Evolutionary conservation across 2,113 vertebrate species (phyloP), one percentile per base, ranked within the genome.

Genomic region (Pelobates fuscus): DNA sequence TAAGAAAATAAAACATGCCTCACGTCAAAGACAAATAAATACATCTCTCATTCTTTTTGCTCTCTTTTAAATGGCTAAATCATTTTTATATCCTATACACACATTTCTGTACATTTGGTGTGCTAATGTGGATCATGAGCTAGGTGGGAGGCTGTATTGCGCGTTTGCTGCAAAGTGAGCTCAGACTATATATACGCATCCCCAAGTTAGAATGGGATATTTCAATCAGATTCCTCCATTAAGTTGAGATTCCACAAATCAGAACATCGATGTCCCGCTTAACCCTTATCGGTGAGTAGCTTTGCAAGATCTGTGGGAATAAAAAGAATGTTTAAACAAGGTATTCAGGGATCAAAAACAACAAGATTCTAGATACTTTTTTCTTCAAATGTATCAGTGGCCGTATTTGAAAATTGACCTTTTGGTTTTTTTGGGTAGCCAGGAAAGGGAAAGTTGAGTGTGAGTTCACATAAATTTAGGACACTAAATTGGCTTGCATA

Each of bases 11-110:
- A 91, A 89, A 89, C 91, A 88, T 91, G 90, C 89, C 90, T 92
- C 89, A 84, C 90, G 89, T 87, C 90, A 92, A n/a, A n/a, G n/a
- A n/a, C n/a, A n/a, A 91, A 92, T 92, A 92, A 92, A 92, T 91
- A 93, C 88, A 91, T 78, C 79, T 86, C 86, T 87, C 85, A 89
- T 90, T 90, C 83, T 84, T 68, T 84, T 70, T 69, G 65, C 73
- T 84, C 85, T n/a, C 79, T 67, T 86, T 84, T 86, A 82, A 77
- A 86, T 83, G 86, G 86, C 88, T 91, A 91, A 88, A 86, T 90
- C 90, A 83, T 84, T 87, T 87, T 86, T 85, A 90, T 90, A 89
- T 88, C 85, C 89, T 90, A 91, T 85, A 90, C 86, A 90, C 89
- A 90, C 86, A 92, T 84, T 85, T 91, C 89, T 92, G 86, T 89